Base-by-base conservation (phyloP, 2,797 vertebrate genomes). In the Acipenser ruthenus region DNA sequence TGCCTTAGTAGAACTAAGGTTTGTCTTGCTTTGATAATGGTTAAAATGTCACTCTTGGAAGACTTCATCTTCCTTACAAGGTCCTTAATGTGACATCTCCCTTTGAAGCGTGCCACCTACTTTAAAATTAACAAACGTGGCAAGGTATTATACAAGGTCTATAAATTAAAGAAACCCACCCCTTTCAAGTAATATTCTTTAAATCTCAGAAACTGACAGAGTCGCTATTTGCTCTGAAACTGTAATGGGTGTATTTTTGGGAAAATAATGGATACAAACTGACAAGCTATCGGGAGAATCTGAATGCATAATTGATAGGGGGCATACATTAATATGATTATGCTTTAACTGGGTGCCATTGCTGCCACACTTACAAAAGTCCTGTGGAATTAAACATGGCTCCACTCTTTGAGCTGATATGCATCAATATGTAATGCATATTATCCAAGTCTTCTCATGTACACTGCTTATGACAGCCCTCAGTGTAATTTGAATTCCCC, bases 221-320 rank as follows among this genome's bases (percentile, higher is more conserved):
- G 78, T 76, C 70, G 78, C 86, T 84, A 87, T 88, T 89, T 87
- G 86, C 86, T 81, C 79, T 77, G 83, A 88, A 88, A 86, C 85
- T 78, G 71, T 86, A 88, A 89, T 82, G 85, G 89, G 88, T 80
- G 71, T 88, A 86, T 90, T 90, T 91, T 74, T 73, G 76, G 79
- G 87, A 88, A 88, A 90, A 89, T 81, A 88, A 85, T 88, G 90
- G 90, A 92, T 91, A 90, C 87, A 95, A 90, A 86, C 87, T 93
- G 93, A 93, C 91, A 93, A 87, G 88, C 85, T 90, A 91, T 93
- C 91, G 82, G 81, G 83, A 81, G 85, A 90, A 89, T 90, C 82
- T 91, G 88, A 93, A 94, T 95, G 91, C 88, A 94, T 94, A 94
- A 95, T 94, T 93, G 92, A 95, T 93, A 79, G 78, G 78, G 75